phyloP scores from a whole-genome alignment of 2,113 vertebrate genomes.

The Miniopterus natalensis region DNA sequence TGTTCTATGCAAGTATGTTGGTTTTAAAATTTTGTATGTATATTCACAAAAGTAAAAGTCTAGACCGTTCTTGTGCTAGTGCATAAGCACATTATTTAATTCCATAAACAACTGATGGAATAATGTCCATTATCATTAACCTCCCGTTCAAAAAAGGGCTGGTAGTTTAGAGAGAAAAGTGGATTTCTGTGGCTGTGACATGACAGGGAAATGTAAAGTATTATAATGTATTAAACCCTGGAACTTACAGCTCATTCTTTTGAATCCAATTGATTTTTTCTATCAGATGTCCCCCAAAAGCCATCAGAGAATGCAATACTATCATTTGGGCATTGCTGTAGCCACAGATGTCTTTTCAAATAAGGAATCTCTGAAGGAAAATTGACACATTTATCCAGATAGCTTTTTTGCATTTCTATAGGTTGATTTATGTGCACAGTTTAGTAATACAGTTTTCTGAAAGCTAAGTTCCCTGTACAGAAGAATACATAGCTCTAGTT shows the following conservation, averaged over 20 bases:
- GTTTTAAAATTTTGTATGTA: background rate
- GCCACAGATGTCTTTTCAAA: background rate
- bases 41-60: background rate
- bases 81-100: background rate
- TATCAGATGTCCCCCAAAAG: background rate
- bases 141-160: background rate
- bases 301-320: background rate
- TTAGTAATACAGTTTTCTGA: constrained; percentile 21
- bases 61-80: accelerated
- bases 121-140: background rate
- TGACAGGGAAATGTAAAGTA: background rate
- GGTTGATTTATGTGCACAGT: background rate
- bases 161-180: background rate
- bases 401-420: constrained; percentile 41
- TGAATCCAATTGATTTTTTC: background rate
- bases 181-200: background rate
- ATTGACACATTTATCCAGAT: background rate
- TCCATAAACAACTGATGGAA: background rate
- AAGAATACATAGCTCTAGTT: background rate
- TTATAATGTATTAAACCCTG: background rate
- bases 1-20: background rate
- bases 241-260: background rate
- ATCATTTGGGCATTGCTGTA: background rate
- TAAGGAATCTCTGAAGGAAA: background rate
- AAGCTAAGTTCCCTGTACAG: background rate